Base-by-base conservation (phyloP, 1,140 invertebrate species). In the Calephelis nemesis region DNA sequence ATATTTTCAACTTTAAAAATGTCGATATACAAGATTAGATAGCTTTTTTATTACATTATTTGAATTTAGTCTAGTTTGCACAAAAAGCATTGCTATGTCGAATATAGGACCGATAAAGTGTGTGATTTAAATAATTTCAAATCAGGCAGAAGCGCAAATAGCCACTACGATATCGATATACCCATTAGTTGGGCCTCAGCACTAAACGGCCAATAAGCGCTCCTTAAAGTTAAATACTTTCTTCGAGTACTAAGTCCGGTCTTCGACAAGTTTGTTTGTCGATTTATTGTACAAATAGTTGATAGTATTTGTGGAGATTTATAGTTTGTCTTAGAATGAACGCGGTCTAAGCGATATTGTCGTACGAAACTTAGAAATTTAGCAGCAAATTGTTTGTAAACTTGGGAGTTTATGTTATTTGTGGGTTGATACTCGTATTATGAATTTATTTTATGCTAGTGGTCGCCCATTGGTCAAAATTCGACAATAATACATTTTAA, bases 221-320 rank as follows among this genome's bases (percentile, higher is more conserved):
- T 70, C 68, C 66, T 63, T 68, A 66, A 75, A 79, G 81, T 85
- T 81, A 75, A 75, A 86, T 87, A 87, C 82, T 88, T 90, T 87
- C 86, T 90, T 90, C 75, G 81, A 65, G n/a, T 82, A 81, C 79
- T 90, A 90, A 90, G 87, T 88, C 87, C 87, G 87, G 84, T 81
- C 79, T 88, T 84, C 79, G 76, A 75, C 75, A 81, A 87, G 81
- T 87, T 82, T 62, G 74, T 74, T 86, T 88, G 82, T 83, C 80
- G 84, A 87, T 87, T 87, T 86, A 87, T 88, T 84, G 83, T 78
- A 85, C 74, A 81, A 80, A 83, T 81, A 81, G 78, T 82, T 80
- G 52, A 65, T 47, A 82, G 76, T 75, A 85, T 79, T 81, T 82
- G 74, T 73, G 66, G 73, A 81, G 84, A 88, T 87, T 87, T 82